phyloP scores from a whole-genome alignment of 1,140 invertebrate genomes.

The Brachionus koreanus region DNA sequence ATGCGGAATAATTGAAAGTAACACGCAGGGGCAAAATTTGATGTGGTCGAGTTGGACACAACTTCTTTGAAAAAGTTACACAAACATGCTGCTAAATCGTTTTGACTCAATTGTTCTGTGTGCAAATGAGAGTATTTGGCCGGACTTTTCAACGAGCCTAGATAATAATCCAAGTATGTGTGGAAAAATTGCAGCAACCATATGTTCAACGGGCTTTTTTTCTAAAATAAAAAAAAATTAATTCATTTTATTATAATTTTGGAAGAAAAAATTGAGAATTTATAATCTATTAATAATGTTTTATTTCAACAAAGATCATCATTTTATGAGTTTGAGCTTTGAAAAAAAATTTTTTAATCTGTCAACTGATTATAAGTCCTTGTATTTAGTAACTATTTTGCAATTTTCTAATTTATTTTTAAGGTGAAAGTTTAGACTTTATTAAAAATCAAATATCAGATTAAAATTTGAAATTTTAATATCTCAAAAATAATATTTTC shows the following conservation, averaged over 20 bases:
- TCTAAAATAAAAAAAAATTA: not conserved
- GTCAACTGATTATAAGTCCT: too few relatives aligned
- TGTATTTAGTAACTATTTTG: too few relatives aligned
- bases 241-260: not conserved
- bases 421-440: too few relatives aligned
- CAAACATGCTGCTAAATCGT: conserved; percentile 21
- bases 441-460: too few relatives aligned
- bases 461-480: too few relatives aligned
- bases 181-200: conserved; percentile 37
- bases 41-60: conserved; percentile 48
- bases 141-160: not conserved
- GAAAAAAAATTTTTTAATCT: too few relatives aligned
- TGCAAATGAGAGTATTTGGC: not conserved
- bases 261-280: too few relatives aligned
- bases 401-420: too few relatives aligned
- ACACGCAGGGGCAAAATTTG: conserved; percentile 68
- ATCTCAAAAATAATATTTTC: too few relatives aligned
- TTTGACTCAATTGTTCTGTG: not conserved
- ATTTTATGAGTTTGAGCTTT: too few relatives aligned
- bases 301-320: too few relatives aligned
- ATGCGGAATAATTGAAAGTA: conserved; percentile 68
- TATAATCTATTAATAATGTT: too few relatives aligned
- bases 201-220: conserved; percentile 37
- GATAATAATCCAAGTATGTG: conserved; percentile 30
- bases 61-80: conserved; percentile 38